A percentile compares a stretch with the other conserved stretches of the same genome.
Conservation (phyloP, 2,888 invertebrate species). For the Eristalinus aeneus region DNA sequence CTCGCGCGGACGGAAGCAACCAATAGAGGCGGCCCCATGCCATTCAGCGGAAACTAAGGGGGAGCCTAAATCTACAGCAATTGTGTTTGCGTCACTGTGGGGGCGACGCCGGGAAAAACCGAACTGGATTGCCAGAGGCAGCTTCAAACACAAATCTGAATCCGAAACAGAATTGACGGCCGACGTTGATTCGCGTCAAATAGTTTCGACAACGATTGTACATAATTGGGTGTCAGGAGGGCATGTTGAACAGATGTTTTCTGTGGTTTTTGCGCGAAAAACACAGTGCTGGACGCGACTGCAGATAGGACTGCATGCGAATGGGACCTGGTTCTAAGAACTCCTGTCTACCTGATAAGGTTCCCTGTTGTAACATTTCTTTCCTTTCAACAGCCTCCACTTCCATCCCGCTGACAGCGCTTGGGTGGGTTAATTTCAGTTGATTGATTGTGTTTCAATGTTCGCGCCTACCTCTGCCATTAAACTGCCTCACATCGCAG, state of each 20-base stretch:
- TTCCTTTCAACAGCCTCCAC: too few relatives aligned
- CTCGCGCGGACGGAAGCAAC: background rate
- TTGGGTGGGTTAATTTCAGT: background rate
- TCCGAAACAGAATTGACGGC: background rate
- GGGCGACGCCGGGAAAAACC: background rate
- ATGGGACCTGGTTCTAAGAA: too few relatives aligned
- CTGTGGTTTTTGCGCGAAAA: too few relatives aligned
- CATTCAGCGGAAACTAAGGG: background rate
- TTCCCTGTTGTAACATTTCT: too few relatives aligned
- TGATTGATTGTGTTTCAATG: constrained; percentile 28
- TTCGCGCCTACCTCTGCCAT: constrained; percentile 19
- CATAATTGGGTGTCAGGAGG: background rate
- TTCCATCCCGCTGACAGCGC: too few relatives aligned
- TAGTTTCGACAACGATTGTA: background rate
- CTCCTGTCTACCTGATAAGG: too few relatives aligned
- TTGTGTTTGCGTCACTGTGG: background rate
- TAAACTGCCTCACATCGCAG: background rate
- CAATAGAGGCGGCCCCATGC: background rate
- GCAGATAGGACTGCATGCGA: too few relatives aligned
- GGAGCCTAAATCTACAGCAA: background rate
- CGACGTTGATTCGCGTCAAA: background rate
- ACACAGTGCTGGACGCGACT: too few relatives aligned
- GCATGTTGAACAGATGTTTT: background rate
- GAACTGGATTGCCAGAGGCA: background rate
- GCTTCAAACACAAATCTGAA: background rate